Percentiles rank a stretch among this genome's conserved stretches.
These are phyloP conservation scores for Chaetodon trifasciatus DNA, from an alignment of 2,797 vertebrate genomes.

Conservation along the genomic window DNA sequence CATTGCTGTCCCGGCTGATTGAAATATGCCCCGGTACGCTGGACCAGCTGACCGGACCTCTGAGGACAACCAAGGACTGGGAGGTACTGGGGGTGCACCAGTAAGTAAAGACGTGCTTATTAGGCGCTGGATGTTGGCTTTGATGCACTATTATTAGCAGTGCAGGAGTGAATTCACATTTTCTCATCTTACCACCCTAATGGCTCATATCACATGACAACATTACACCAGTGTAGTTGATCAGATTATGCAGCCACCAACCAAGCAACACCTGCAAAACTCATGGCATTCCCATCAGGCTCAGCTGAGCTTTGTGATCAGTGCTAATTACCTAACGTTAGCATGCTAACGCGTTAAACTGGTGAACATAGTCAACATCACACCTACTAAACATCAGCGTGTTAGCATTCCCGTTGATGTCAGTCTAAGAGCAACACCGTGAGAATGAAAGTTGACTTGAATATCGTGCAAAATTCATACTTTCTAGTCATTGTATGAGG, in stretches of 20 bases:
- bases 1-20: slow-evolving; percentile 92
- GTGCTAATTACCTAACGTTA: too few species aligned
- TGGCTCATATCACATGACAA: background rate
- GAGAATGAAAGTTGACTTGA: too few species aligned
- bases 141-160: background rate
- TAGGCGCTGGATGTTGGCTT: background rate
- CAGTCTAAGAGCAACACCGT: too few species aligned
- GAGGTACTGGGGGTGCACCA: slow-evolving; percentile 91
- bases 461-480: too few species aligned
- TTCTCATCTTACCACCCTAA: background rate
- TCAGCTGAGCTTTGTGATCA: too few species aligned
- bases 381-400: too few species aligned
- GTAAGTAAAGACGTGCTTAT: slow-evolving; percentile 84
- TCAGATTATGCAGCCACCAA: background rate
- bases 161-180: background rate
- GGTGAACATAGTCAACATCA: too few species aligned
- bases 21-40: slow-evolving; percentile 91
- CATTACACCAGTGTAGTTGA: background rate
- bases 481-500: too few species aligned
- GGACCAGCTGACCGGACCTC: slow-evolving; percentile 85
- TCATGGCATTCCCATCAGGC: too few species aligned
- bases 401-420: too few species aligned
- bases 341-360: too few species aligned
- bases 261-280: too few species aligned
- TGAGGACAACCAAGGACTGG: slow-evolving; percentile 87